Base-by-base conservation (phyloP, 2,797 vertebrate species). In the Poecile montanus region DNA sequence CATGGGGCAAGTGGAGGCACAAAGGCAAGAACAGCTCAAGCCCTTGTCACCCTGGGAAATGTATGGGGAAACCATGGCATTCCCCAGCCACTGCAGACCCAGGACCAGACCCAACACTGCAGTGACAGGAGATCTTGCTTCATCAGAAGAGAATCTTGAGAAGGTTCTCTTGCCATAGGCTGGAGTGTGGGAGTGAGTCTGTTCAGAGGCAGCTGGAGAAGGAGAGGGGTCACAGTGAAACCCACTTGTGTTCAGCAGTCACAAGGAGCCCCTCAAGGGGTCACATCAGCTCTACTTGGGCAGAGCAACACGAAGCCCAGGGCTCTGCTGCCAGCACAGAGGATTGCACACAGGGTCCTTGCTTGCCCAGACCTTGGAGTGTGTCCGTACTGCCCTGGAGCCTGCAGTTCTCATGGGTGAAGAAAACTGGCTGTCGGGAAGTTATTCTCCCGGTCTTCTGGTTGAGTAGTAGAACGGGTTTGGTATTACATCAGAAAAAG, bases 211-310 rank as follows among this genome's bases (percentile, higher is more conserved):
- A 60, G 2, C 34, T 15, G 11, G 15, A 53, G 47, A 21, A 81
- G 53, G 54, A 68, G 16, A 18, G 17, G 13, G 13, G 9, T 51
- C 30, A 9, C 34, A 27, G 17, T 30, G 40, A 74, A 20, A 13
- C 40, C 1, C 1, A 14, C 22, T 53, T 0, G 0, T 0, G 1
- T 23, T 68, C 48, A 40, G 77, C 57, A 53, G 7, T 32, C 19
- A 7, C 10, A 23, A 23, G 15, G 54, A 72, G 15, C 26, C 32
- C 78, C 4, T 3, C 16, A 14, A 12, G 57, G 4, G 0, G 20
- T 23, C 75, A 38, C 0, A 0, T 68, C 71, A 67, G 53, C 25
- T 9, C 36, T 34, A 2, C 42, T 45, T 0, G 0, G n/a, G 26
- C 4, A 3, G 70, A 85, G 34, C 13, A 21, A n/a, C 3, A 8